Conservation (phyloP, 2,113 vertebrate species). For the Petrocephalus zakoni region DNA sequence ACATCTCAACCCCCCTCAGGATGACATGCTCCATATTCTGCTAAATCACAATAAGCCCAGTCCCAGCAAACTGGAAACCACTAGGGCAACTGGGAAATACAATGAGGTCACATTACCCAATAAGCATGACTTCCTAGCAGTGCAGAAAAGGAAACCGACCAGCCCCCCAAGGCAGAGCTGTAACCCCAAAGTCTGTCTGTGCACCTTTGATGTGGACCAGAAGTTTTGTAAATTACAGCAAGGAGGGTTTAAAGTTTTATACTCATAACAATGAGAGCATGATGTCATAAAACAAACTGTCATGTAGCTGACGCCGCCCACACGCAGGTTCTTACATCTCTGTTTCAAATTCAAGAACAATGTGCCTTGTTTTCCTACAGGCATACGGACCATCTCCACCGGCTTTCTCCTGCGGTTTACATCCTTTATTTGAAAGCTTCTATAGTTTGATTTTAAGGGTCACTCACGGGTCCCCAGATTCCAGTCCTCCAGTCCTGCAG, state of each 20-base stretch:
- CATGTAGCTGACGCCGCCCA: neutral
- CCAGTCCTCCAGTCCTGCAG: constrained; percentile 77
- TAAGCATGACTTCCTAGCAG: neutral
- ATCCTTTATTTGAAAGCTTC: neutral
- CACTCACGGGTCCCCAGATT: constrained; percentile 85
- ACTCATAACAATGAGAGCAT: neutral
- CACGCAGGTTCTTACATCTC: neutral
- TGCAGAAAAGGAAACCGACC: neutral
- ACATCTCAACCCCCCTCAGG: neutral
- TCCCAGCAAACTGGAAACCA: neutral
- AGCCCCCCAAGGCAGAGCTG: neutral
- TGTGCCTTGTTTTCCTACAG: neutral
- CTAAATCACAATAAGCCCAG: neutral
- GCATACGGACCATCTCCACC: neutral
- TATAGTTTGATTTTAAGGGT: neutral
- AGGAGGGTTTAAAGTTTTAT: neutral
- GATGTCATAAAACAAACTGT: neutral
- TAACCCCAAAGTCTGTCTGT: neutral
- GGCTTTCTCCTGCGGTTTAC: neutral
- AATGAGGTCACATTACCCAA: neutral
- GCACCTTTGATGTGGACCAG: neutral
- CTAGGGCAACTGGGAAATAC: neutral
- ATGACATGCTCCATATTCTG: neutral
- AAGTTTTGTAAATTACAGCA: neutral
- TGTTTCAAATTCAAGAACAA: neutral